phyloP scores from a whole-genome alignment of 2,888 invertebrate genomes.

The Agrilus cyanescens region DNA sequence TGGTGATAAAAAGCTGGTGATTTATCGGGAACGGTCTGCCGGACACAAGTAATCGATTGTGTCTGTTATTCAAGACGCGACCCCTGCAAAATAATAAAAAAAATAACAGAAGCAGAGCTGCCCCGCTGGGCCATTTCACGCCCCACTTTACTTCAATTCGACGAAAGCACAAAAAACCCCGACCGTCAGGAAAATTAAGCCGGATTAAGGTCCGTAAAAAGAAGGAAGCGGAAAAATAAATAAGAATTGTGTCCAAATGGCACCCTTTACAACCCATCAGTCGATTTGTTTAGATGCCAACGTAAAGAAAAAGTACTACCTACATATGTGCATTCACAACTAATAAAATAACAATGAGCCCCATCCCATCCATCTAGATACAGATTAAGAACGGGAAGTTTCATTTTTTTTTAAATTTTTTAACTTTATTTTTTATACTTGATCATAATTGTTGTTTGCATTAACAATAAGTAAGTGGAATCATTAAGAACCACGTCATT shows the following conservation, averaged over 20 bases:
- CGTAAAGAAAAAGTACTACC: no score
- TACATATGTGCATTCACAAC: no score
- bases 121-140: slow-evolving; percentile 15
- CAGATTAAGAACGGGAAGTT: no score
- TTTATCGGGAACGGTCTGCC: background rate
- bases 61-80: slow-evolving; percentile 11
- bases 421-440: no score
- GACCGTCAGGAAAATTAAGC: slow-evolving; percentile 32
- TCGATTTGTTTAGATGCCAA: no score
- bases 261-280: slow-evolving; percentile 3
- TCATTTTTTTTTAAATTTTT: no score
- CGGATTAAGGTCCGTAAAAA: slow-evolving; percentile 30
- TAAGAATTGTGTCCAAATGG: slow-evolving; percentile 26
- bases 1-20: no score
- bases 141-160: slow-evolving; percentile 15
- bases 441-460: no score
- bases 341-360: no score
- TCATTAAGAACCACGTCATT: no score
- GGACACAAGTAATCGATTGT: slow-evolving; percentile 13
- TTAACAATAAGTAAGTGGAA: no score
- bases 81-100: slow-evolving; percentile 13
- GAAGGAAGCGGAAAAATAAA: slow-evolving; percentile 36
- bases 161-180: slow-evolving; percentile 13
- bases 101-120: slow-evolving; percentile 11
- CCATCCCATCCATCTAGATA: no score